A percentile compares a stretch with the other conserved stretches of the same genome.
Evolutionary conservation across 2,113 vertebrate genomes (phyloP).

Genomic region (Sebastes schlegelii): DNA sequence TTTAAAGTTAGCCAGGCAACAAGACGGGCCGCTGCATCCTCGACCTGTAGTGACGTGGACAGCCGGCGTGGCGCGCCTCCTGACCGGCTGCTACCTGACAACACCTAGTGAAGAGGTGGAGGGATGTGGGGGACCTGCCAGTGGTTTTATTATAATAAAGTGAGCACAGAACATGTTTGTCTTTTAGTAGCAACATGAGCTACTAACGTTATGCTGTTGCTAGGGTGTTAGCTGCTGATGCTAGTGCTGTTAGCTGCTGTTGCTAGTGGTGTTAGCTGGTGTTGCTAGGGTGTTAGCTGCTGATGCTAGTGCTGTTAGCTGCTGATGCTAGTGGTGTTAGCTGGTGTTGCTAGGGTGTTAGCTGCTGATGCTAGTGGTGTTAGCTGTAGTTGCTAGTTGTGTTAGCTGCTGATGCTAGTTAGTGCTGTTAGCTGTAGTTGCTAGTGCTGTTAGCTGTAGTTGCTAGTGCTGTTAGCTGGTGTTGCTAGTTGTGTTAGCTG

Average conservation of each 20-base stretch:
- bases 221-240: neutral
- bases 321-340: too few species aligned
- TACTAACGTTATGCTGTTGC: slow-evolving; percentile 2
- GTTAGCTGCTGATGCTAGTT: too few species aligned
- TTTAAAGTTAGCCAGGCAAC: slow-evolving; percentile 76
- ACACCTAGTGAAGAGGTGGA: neutral
- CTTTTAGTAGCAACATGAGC: slow-evolving; percentile 19
- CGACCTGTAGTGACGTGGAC: slow-evolving; percentile 69
- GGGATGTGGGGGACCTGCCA: neutral
- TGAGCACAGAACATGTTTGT: neutral
- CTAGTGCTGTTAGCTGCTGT: slow-evolving; percentile 32
- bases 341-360: too few species aligned
- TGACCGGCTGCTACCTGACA: slow-evolving; percentile 31
- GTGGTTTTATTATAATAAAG: neutral
- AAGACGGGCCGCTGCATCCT: slow-evolving; percentile 71
- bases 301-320: too few species aligned
- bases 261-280: slow-evolving; percentile 31
- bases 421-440: too few species aligned
- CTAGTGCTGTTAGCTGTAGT: too few species aligned
- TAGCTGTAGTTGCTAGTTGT: too few species aligned
- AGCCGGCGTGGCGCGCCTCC: slow-evolving; percentile 40
- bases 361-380: too few species aligned
- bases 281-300: slow-evolving; percentile 28
- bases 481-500: too few species aligned
- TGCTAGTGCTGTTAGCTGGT: too few species aligned